Evolutionary conservation across 2,888 invertebrate genomes (phyloP).

Genomic region (Embidobia sp.): DNA sequence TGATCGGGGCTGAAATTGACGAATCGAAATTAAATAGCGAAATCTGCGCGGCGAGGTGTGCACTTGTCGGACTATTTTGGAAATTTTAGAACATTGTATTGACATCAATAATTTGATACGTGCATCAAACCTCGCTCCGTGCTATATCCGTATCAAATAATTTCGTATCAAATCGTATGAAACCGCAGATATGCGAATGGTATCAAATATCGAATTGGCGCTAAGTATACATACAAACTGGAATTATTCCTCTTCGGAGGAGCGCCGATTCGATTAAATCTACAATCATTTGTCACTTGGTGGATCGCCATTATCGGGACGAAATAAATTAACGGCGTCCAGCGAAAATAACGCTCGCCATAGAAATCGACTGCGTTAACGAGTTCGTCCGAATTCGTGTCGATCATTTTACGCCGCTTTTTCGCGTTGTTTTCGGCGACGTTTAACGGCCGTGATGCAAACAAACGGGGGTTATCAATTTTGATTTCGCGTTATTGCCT

Average conservation of each 20-base stretch:
- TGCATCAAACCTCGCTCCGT: slow-evolving; percentile 57
- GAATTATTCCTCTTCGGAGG: slow-evolving; percentile 55
- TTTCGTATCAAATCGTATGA: slow-evolving; percentile 63
- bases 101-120: slow-evolving; percentile 61
- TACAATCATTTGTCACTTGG: slow-evolving; percentile 58
- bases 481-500: slow-evolving; percentile 27
- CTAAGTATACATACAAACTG: slow-evolving; percentile 63
- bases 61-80: slow-evolving; percentile 54
- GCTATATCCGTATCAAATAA: slow-evolving; percentile 65
- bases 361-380: slow-evolving; percentile 1
- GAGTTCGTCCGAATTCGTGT: no score
- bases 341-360: slow-evolving; percentile 26
- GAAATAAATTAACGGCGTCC: slow-evolving; percentile 39
- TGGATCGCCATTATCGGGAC: slow-evolving; percentile 45
- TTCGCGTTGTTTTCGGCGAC: slow-evolving; percentile 19
- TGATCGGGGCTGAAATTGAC: slow-evolving; percentile 25
- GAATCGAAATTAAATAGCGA: slow-evolving; percentile 47
- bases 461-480: slow-evolving; percentile 34
- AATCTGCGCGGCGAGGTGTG: slow-evolving; percentile 19
- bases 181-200: slow-evolving; percentile 64
- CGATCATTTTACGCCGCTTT: slow-evolving; percentile 7
- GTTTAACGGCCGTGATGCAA: slow-evolving; percentile 12
- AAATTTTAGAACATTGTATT: slow-evolving; percentile 64
- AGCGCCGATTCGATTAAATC: slow-evolving; percentile 35
- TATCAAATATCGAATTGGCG: slow-evolving; percentile 65